Evolutionary conservation across 2,888 invertebrate genomes (phyloP).

Genomic region (Luperina testacea): DNA sequence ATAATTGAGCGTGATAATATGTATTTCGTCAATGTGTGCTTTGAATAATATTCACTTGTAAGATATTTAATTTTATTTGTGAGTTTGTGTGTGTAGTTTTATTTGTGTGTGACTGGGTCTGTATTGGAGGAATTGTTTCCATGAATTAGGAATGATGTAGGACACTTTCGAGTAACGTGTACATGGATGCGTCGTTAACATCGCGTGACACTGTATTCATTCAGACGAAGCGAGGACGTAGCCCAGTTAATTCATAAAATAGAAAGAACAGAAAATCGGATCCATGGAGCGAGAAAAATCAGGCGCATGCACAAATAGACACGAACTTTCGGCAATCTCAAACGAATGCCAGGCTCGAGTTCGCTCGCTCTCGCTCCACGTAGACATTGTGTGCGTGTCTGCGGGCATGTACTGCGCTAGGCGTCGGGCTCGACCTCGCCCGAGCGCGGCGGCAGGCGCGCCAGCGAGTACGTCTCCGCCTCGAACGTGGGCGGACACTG

Average conservation of each 20-base stretch:
- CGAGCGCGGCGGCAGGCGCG: too few species aligned
- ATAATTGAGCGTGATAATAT: slow-evolving; percentile 59
- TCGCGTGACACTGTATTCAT: not conserved
- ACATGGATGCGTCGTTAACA: too few species aligned
- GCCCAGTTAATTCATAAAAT: not conserved
- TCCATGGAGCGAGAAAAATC: not conserved
- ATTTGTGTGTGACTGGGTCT: not conserved
- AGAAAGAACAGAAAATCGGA: not conserved
- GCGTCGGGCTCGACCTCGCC: slow-evolving; percentile 28
- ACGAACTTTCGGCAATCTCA: not conserved
- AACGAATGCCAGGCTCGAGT: not conserved
- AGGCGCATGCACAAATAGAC: not conserved
- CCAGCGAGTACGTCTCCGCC: too few species aligned
- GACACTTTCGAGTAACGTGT: not conserved
- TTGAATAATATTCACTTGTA: not conserved
- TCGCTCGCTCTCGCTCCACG: not conserved
- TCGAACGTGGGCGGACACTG: slow-evolving; percentile 96
- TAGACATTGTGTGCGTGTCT: not conserved
- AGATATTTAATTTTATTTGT: not conserved
- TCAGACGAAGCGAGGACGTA: not conserved
- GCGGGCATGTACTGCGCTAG: slow-evolving; percentile 37
- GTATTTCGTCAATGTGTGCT: not conserved
- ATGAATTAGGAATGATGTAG: not conserved
- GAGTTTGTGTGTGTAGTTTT: too few species aligned
- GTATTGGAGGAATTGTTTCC: not conserved